Evolutionary conservation across 2,797 vertebrate genomes (phyloP).

Genomic region (Gephyroberyx darwinii): DNA sequence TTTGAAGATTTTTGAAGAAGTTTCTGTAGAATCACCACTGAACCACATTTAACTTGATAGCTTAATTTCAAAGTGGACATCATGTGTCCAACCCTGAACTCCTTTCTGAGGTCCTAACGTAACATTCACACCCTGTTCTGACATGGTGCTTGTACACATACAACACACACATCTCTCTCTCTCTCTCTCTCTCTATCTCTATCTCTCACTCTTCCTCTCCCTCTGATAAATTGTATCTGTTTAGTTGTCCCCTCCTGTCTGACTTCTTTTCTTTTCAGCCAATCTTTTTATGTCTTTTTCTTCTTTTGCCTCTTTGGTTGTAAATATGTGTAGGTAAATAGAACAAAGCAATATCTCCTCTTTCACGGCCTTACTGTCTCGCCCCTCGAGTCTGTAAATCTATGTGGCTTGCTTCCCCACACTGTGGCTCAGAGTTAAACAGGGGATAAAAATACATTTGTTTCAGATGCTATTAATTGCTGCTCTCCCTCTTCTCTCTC

Average conservation of each 20-base stretch:
- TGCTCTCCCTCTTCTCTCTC: slow-evolving; percentile 41
- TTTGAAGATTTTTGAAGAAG: no score
- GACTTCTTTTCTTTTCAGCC: slow-evolving; percentile 48
- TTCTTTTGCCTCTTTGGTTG: slow-evolving; percentile 48
- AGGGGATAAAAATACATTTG: slow-evolving; percentile 63
- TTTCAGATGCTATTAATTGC: slow-evolving; percentile 65
- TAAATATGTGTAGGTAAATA: slow-evolving; percentile 60
- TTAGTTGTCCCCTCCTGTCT: not conserved
- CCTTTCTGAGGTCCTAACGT: not conserved
- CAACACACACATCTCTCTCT: not conserved
- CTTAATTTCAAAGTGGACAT: slow-evolving; percentile 35
- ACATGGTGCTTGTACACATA: not conserved
- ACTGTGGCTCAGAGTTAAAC: slow-evolving; percentile 47
- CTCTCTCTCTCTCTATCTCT: slow-evolving; percentile 20
- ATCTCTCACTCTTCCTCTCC: slow-evolving; percentile 44
- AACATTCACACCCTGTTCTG: not conserved
- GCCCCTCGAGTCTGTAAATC: slow-evolving; percentile 51
- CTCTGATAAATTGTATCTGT: not conserved
- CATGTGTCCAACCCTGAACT: slow-evolving; percentile 25
- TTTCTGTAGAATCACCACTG: no score
- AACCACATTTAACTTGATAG: slow-evolving; percentile 27
- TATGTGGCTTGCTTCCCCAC: slow-evolving; percentile 48
- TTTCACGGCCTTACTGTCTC: slow-evolving; percentile 43
- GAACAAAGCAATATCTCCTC: slow-evolving; percentile 51
- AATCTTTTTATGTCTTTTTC: slow-evolving; percentile 42